Base-by-base conservation (phyloP, 2,797 vertebrate genomes). In the Artibeus jamaicensis region DNA sequence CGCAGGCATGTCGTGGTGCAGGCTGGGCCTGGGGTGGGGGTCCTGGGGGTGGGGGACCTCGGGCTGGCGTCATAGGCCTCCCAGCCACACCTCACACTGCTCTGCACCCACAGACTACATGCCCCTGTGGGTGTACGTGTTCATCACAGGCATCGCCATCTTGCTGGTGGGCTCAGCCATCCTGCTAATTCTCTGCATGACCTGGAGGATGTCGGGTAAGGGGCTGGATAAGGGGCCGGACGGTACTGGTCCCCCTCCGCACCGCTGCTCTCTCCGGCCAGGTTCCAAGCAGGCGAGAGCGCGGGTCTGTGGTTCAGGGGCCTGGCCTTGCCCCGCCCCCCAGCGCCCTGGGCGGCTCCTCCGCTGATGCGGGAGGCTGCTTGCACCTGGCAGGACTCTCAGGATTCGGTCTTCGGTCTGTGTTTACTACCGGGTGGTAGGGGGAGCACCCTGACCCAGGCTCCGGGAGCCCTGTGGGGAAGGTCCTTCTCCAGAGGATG, bases 91-190 rank as follows among this genome's bases (percentile, higher is more conserved):
- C 81, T 95, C 70, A 96, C 16, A 0, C 4, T 14, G 85, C 32
- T 32, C 92, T 78, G 10, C 96, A 42, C 57, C 96, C 90, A 6
- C 97, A 99, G 98, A 92, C 50, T 94, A 85, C 21, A 57, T 84
- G 46, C 94, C 98, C 37, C 97, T 98, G 59, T 98, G 98, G 97
- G 76, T 96, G 1, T 98, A 98, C 26, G 97, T 96, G 91, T 92
- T 97, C 48, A 94, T 98, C 97, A 98, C 97, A 0, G 93, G 97
- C 0, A 11, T 98, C 86, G 98, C 90, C 77, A 62, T 98, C 74
- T 94, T 98, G n/a, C 96, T 99, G 94, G 98, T 98, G 93, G 98
- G 94, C 29, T 98, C 98, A 1, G 94, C 98, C 96, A 98, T 98
- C 65, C 71, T 98, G 95, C 94, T 95, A 65, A 81, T 93, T 62